Evolutionary conservation across 92 coral and sea anemone genomes (phyloP).

Genomic region (Zoanthus sansibaricus): DNA sequence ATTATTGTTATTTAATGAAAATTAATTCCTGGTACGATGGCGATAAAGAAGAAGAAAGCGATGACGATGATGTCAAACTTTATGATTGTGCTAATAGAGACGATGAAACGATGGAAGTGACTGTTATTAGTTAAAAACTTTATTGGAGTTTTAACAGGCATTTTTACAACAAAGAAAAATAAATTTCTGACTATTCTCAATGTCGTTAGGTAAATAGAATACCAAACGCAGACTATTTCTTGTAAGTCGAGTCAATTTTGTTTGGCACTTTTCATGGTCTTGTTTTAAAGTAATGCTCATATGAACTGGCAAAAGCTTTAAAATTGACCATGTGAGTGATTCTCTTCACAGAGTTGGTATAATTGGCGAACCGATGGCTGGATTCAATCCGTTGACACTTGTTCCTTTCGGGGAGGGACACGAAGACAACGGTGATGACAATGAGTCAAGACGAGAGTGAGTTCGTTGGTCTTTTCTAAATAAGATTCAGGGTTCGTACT

Average conservation of each 20-base stretch:
- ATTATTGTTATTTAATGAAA: no score
- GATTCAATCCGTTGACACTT: constrained; percentile 89
- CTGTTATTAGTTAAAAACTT: neutral
- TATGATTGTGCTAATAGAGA: neutral
- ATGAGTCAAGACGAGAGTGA: constrained; percentile 62
- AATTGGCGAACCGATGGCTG: constrained; percentile 95
- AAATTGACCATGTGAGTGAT: neutral
- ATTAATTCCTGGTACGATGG: no score
- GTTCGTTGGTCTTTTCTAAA: neutral
- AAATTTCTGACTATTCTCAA: no score
- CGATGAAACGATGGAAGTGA: neutral
- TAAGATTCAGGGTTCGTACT: neutral
- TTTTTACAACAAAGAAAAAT: no score
- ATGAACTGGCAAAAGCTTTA: neutral
- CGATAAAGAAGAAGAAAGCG: no score
- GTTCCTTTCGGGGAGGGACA: constrained; percentile 96
- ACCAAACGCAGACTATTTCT: no score
- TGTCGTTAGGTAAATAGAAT: no score
- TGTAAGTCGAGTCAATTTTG: no score
- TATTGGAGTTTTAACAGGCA: no score
- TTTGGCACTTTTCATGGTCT: no score
- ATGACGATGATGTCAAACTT: no score
- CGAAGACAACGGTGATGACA: constrained; percentile 74
- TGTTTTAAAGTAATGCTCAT: neutral
- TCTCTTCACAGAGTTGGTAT: constrained; percentile 83